phyloP scores from a whole-genome alignment of 64 coral and sea anemone genomes.

The Hydrozoanthus tunicans region DNA sequence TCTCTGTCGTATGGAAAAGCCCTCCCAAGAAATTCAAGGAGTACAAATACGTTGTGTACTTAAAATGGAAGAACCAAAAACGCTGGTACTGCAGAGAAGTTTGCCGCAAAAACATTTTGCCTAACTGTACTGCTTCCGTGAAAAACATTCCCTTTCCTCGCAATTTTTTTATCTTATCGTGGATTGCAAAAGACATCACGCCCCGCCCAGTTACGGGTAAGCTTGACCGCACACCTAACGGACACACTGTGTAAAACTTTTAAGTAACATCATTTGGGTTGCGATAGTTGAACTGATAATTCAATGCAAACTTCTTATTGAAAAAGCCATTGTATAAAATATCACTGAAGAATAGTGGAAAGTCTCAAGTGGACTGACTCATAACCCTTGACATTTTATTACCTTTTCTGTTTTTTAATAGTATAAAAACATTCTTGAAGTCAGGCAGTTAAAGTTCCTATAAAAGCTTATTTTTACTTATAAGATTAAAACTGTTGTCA shows the following conservation, averaged over 20 bases:
- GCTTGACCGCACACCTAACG: background rate
- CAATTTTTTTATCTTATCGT: slow-evolving; percentile 57
- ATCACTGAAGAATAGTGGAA: too few relatives aligned
- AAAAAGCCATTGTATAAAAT: too few relatives aligned
- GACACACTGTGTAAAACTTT: too few relatives aligned
- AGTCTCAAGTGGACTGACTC: too few relatives aligned
- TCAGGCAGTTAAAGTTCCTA: too few relatives aligned
- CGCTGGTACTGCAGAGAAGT: slow-evolving; percentile 8
- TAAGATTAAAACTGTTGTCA: too few relatives aligned
- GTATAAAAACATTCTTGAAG: background rate
- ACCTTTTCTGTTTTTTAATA: background rate
- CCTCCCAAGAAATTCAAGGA: slow-evolving; percentile 64
- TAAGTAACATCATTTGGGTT: too few relatives aligned
- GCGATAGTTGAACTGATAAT: too few relatives aligned
- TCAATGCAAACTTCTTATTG: too few relatives aligned
- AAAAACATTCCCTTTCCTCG: background rate
- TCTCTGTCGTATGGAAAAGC: slow-evolving; percentile 49
- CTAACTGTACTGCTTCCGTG: slow-evolving; percentile 35
- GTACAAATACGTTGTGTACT: slow-evolving; percentile 63
- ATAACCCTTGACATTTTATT: too few relatives aligned
- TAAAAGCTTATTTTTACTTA: too few relatives aligned
- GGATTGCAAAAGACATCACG: slow-evolving; percentile 28
- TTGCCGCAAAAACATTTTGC: slow-evolving; percentile 21
- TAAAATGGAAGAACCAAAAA: slow-evolving; percentile 49
- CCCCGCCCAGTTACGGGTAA: slow-evolving; percentile 46